These are phyloP conservation scores for Cosmopolites sordidus DNA, from an alignment of 2,888 invertebrate genomes.

Conservation along the genomic window DNA sequence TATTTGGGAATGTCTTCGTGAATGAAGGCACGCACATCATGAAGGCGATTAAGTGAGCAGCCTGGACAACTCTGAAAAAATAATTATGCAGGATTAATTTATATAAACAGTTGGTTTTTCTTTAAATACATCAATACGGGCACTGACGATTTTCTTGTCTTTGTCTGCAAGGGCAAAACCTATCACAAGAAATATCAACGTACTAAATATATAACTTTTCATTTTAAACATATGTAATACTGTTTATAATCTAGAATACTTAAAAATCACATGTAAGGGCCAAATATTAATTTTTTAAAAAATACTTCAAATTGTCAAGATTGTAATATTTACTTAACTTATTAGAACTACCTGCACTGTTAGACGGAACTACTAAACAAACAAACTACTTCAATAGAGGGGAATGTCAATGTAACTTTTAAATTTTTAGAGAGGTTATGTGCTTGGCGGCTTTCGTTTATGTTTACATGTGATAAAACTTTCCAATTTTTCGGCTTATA, in stretches of 20 bases:
- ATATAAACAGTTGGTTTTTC: not conserved
- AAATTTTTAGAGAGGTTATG: not conserved
- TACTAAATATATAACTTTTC: no score
- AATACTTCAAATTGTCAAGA: no score
- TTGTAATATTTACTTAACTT: no score
- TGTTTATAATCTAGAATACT: no score
- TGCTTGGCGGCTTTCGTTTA: not conserved
- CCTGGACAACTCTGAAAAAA: slow-evolving; percentile 61
- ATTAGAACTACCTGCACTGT: no score
- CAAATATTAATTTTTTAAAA: no score
- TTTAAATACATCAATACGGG: slow-evolving; percentile 32
- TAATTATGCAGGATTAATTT: slow-evolving; percentile 3
- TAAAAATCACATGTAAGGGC: no score
- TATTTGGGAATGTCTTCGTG: slow-evolving; percentile 65
- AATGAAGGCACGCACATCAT: slow-evolving; percentile 63
- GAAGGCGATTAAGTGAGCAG: slow-evolving; percentile 62
- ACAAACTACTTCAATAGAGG: no score
- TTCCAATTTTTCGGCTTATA: not conserved
- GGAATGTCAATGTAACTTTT: no score
- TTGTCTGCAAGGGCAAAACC: slow-evolving; percentile 1
- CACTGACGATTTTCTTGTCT: slow-evolving; percentile 29
- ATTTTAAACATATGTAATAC: no score
- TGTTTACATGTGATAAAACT: not conserved
- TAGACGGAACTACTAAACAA: no score
- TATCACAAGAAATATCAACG: not conserved